These are phyloP conservation scores for Rhinichthys klamathensis DNA, from an alignment of 2,113 vertebrate genomes.

Conservation along the genomic window DNA sequence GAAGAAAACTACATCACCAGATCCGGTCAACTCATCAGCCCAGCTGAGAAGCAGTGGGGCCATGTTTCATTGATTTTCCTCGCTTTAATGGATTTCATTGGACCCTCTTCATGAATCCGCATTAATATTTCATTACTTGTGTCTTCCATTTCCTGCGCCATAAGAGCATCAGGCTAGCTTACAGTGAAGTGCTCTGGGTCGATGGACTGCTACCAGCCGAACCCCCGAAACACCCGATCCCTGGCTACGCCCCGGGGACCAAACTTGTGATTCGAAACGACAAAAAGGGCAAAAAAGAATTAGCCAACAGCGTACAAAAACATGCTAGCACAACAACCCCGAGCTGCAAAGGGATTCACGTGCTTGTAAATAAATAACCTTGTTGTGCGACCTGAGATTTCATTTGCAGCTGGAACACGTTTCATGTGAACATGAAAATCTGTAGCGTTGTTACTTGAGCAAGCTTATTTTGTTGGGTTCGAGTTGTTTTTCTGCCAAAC, in stretches of 20 bases:
- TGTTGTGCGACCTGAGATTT: not conserved
- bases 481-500: not conserved
- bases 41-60: not conserved
- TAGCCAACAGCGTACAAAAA: not conserved
- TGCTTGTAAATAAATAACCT: slow-evolving; percentile 28
- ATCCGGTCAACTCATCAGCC: slow-evolving; percentile 27
- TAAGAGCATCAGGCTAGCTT: slow-evolving; percentile 53
- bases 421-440: not conserved
- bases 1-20: slow-evolving; percentile 33
- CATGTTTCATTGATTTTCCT: slow-evolving; percentile 60
- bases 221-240: not conserved
- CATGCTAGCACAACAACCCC: not conserved
- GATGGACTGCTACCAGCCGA: slow-evolving; percentile 44
- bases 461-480: not conserved
- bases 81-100: slow-evolving; percentile 67
- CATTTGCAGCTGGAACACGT: not conserved
- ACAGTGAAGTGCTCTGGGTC: slow-evolving; percentile 48
- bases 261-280: slow-evolving; percentile 12
- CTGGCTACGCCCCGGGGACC: not conserved
- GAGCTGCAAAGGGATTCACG: not conserved
- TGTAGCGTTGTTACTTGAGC: not conserved
- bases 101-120: slow-evolving; percentile 60
- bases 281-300: slow-evolving; percentile 19
- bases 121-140: slow-evolving; percentile 71
- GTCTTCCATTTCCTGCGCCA: slow-evolving; percentile 63